Percentiles rank a stretch among this genome's conserved stretches.
These are phyloP conservation scores for Dolichotis patagonum DNA, from an alignment of 2,113 vertebrate species.

Conservation along the genomic window DNA sequence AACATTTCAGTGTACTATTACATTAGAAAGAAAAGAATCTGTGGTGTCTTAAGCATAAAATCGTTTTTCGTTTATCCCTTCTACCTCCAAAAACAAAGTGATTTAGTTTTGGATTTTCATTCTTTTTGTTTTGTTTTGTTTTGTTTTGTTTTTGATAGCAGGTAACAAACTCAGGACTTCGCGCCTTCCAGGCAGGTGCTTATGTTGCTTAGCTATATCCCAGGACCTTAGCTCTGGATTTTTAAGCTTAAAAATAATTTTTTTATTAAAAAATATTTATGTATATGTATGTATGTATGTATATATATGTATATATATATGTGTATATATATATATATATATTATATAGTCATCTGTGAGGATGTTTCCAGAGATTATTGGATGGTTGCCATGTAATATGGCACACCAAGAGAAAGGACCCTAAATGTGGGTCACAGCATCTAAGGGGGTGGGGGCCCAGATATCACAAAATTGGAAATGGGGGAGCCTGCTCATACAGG, in stretches of 20 bases:
- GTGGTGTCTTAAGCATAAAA: background rate
- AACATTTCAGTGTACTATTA: background rate
- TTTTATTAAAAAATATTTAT: constrained; percentile 7
- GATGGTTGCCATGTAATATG: background rate
- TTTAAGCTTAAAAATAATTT: constrained; percentile 12
- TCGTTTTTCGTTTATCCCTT: constrained; percentile 41
- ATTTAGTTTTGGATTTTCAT: background rate
- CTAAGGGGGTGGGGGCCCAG: background rate
- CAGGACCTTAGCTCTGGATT: background rate
- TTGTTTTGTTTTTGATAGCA: too few species aligned
- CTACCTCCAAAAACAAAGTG: background rate
- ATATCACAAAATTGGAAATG: background rate
- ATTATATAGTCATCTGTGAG: background rate
- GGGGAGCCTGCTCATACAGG: background rate
- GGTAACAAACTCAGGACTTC: too few species aligned
- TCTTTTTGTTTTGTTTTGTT: too few species aligned
- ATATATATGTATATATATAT: background rate
- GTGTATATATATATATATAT: background rate
- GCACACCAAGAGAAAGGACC: background rate
- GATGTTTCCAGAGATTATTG: background rate
- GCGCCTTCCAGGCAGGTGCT: too few species aligned
- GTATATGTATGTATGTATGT: too few species aligned
- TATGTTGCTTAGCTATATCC: too few species aligned
- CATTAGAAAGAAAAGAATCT: constrained; percentile 5
- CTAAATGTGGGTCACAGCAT: background rate